These are phyloP conservation scores for Aplochiton taeniatus DNA, from an alignment of 2,797 vertebrate species.

Conservation along the genomic window DNA sequence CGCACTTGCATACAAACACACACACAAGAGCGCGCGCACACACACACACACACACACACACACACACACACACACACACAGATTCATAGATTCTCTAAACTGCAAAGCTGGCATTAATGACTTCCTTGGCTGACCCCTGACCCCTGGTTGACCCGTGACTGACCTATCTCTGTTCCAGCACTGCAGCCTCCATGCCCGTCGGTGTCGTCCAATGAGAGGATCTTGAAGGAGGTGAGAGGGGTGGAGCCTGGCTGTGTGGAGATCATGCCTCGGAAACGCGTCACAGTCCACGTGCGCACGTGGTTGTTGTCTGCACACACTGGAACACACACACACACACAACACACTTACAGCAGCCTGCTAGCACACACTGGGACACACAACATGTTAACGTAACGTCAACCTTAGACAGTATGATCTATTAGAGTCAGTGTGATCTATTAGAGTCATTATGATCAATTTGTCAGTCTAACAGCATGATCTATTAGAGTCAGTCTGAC, in stretches of 20 bases:
- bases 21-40: not conserved
- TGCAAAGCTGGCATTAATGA: not conserved
- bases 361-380: too few relatives aligned
- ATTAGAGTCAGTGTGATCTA: too few relatives aligned
- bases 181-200: slow-evolving; percentile 86
- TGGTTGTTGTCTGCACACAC: slow-evolving; percentile 93
- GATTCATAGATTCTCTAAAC: too few relatives aligned
- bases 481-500: too few relatives aligned
- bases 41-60: not conserved
- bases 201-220: slow-evolving; percentile 84
- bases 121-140: not conserved
- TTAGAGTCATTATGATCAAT: too few relatives aligned
- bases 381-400: too few relatives aligned
- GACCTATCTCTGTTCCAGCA: slow-evolving; percentile 88
- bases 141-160: not conserved
- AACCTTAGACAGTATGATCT: too few relatives aligned
- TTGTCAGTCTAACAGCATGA: too few relatives aligned
- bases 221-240: slow-evolving; percentile 89
- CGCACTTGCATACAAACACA: not conserved
- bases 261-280: slow-evolving; percentile 91
- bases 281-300: slow-evolving; percentile 90
- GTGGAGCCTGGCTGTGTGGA: slow-evolving; percentile 93
- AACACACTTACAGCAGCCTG: too few relatives aligned
- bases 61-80: too few relatives aligned
- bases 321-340: slow-evolving; percentile 45